phyloP scores from a whole-genome alignment of 2,797 vertebrate species.

The Austrolebias charrua region DNA sequence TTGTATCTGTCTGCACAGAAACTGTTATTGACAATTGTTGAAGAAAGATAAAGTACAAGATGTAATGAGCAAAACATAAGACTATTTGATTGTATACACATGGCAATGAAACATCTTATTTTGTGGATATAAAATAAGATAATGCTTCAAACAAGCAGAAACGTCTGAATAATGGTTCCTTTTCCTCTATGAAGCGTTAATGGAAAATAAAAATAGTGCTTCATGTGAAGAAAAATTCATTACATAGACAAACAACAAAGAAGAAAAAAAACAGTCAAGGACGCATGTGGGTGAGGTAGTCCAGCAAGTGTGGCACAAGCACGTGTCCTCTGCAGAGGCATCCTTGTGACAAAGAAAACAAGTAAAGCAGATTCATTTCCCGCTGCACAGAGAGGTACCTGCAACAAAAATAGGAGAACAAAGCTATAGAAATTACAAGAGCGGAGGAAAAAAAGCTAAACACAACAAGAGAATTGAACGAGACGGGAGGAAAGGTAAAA shows the following conservation, averaged over 20 bases:
- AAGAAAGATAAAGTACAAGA: too few relatives aligned
- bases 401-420: conserved; percentile 20
- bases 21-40: too few relatives aligned
- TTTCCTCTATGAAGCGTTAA: not conserved
- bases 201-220: not conserved
- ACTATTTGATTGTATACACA: not conserved
- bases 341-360: conserved; percentile 38
- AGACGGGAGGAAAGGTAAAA: not conserved
- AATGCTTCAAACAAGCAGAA: not conserved
- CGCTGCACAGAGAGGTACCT: conserved; percentile 51
- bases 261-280: conserved; percentile 4
- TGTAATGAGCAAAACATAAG: too few relatives aligned
- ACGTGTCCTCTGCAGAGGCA: conserved; percentile 56
- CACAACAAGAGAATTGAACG: not conserved
- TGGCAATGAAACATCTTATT: not conserved
- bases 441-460: not conserved
- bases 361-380: conserved; percentile 51
- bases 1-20: conserved; percentile 19
- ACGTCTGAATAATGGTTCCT: not conserved
- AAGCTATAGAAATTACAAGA: conserved; percentile 3
- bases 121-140: not conserved
- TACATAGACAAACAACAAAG: not conserved
- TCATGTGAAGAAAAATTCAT: not conserved
- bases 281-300: not conserved
- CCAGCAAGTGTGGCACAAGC: conserved; percentile 20